phyloP scores from a whole-genome alignment of 2,888 invertebrate genomes.

The Amitus sp. region DNA sequence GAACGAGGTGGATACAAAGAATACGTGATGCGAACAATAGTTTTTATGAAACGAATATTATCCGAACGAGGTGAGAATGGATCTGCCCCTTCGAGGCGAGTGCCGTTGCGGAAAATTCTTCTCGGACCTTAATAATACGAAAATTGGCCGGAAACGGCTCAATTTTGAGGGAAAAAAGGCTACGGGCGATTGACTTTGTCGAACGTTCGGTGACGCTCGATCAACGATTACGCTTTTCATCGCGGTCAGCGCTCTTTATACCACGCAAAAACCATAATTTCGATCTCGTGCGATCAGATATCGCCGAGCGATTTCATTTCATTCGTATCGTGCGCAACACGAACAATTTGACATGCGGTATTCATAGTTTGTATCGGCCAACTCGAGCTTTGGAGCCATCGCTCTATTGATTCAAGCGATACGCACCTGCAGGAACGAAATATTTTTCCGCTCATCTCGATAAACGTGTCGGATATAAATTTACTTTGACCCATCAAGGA shows the following conservation, averaged over 20 bases:
- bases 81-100: conserved; percentile 27
- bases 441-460: not conserved
- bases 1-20: conserved; percentile 21
- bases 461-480: not conserved
- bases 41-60: conserved; percentile 19
- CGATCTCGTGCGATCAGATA: not conserved
- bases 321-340: not conserved
- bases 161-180: not conserved
- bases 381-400: not conserved
- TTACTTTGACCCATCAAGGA: not conserved
- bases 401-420: not conserved
- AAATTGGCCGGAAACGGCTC: too few species aligned
- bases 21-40: conserved; percentile 3
- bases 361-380: not conserved
- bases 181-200: not conserved
- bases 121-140: not conserved
- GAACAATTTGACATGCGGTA: not conserved
- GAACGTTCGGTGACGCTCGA: not conserved
- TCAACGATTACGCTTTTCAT: not conserved
- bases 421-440: not conserved
- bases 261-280: not conserved
- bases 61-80: conserved; percentile 29
- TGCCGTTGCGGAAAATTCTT: conserved; percentile 10
- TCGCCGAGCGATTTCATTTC: not conserved
- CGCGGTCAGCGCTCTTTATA: not conserved